Percentiles rank a stretch among this genome's conserved stretches.
These are phyloP conservation scores for Amazona finschi DNA, from an alignment of 2,797 vertebrate species.

Conservation along the genomic window DNA sequence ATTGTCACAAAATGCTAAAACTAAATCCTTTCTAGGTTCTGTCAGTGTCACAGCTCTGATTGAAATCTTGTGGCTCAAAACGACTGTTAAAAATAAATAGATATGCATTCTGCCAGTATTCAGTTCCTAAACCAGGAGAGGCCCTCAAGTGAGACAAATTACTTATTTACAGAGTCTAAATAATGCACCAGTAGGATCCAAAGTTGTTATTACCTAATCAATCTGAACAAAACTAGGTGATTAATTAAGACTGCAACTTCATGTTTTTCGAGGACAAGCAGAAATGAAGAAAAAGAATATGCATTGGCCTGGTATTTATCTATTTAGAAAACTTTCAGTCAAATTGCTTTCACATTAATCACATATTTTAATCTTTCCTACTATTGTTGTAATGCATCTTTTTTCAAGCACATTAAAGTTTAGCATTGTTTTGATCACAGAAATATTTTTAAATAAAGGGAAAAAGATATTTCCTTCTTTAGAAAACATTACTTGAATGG, in stretches of 20 bases:
- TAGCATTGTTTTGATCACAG: slow-evolving; percentile 3
- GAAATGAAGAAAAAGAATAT: neutral
- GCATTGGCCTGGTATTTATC: slow-evolving; percentile 3
- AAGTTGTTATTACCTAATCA: slow-evolving; percentile 33
- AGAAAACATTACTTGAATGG: neutral
- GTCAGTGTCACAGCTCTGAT: neutral
- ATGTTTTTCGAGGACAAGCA: neutral
- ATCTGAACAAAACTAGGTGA: neutral
- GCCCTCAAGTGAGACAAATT: neutral
- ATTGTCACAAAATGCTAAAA: neutral
- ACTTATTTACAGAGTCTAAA: slow-evolving; percentile 25
- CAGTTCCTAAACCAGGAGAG: neutral
- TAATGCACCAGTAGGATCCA: neutral
- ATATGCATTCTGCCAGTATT: neutral
- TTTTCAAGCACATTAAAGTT: neutral
- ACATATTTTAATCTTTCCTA: slow-evolving; percentile 1
- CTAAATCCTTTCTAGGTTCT: neutral
- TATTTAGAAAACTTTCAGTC: neutral
- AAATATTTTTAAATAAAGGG: slow-evolving; percentile 33
- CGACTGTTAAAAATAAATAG: neutral
- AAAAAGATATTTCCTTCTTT: neutral
- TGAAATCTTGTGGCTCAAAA: neutral
- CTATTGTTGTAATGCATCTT: neutral
- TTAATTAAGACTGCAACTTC: slow-evolving; percentile 4
- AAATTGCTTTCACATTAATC: slow-evolving; percentile 29